Evolutionary conservation across 2,113 vertebrate species (phyloP), one percentile per base, ranked within the genome.

Genomic region (Silurus meridionalis): DNA sequence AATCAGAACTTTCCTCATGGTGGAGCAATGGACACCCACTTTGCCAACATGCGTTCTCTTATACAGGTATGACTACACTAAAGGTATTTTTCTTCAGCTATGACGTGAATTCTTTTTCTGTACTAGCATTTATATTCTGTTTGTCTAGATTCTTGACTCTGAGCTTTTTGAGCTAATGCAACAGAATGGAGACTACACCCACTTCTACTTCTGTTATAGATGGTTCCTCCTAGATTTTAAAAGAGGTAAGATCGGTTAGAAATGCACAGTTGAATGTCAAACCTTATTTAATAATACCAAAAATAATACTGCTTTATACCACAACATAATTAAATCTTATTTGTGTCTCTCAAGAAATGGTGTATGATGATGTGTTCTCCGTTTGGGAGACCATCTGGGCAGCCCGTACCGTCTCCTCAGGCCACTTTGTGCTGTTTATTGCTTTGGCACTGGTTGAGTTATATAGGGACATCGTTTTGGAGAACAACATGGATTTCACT

Each of bases 401-500:
- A 0, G 98, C 98, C 0, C 95, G 95, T 3, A 94, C 94, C 0
- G 95, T 96, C 9, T 99, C 98, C 0, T 99, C 98, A 0, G 92
- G 96, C 0, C 96, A 99, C 94, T 99, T 97, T 2, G 98, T 98
- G 88, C 97, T 99, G 88, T 99, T 99, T 93, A 96, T 99, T 2
- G 96, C 97, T 0, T 94, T 99, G 92, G 97, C 98, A 0, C 90
- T 99, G 84, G 98, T 99, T 90, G 98, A 99, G 83, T 96, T 97
- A 91, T 99, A 99, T 88, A 92, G 97, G 5, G 97, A 99, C 91
- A 99, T 99, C 87, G 99, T 99, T 91, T 66, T 99, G 87, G 98
- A 99, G 93, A 99, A 99, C 92, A 99, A 99, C 92, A 99, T 99
- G 98, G 97, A 99, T 90, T 99, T 99, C 89, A 99, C 98, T 0